Evolutionary conservation across 2,888 invertebrate species (phyloP), one percentile per base, ranked within the genome.

Genomic region (Meloe dianella): DNA sequence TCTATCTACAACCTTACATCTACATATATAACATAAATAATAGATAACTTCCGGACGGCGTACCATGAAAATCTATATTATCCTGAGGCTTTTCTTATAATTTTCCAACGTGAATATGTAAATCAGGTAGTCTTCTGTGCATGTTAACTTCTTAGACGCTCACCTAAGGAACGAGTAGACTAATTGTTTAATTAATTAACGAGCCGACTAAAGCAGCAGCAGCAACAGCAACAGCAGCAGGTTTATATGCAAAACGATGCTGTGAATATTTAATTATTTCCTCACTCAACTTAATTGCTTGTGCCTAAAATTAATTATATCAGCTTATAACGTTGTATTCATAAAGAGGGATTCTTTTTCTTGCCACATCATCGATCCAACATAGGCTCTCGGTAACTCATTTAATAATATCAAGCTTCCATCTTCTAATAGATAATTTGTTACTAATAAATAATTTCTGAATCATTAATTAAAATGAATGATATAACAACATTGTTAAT

Each of bases 251-350:
- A 74, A 74, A 74, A 74, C 64, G 67, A 61, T 63, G 68, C 71
- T 71, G 73, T 75, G 74, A 75, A 75, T 75, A 74, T 75, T 75
- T 75, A 74, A 74, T 74, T 73, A 74, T 75, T 75, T 75, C 75
- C 74, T 71, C 73, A 73, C 73, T 74, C 74, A 71, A 69, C 70
- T 72, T 74, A 74, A 75, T 75, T 75, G 74, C 75, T 74, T 69
- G 69, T 71, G 67, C 67, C 71, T 68, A 62, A 72, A 70, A 73
- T 74, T 66, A 69, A 66, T 69, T 69, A 67, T 64, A 75, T 75
- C 63, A 63, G 65, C 68, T 65, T 68, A 65, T 68, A 60, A 68
- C 10, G 7, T 32, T 54, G 57, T 65, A 68, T 68, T 68, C 68
- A 68, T 68, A 35, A 59, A n/a, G 59, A 12, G 35, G 22, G n/a